Conservation (phyloP, 2,113 vertebrate species). For the Rhinolophus sinicus region DNA sequence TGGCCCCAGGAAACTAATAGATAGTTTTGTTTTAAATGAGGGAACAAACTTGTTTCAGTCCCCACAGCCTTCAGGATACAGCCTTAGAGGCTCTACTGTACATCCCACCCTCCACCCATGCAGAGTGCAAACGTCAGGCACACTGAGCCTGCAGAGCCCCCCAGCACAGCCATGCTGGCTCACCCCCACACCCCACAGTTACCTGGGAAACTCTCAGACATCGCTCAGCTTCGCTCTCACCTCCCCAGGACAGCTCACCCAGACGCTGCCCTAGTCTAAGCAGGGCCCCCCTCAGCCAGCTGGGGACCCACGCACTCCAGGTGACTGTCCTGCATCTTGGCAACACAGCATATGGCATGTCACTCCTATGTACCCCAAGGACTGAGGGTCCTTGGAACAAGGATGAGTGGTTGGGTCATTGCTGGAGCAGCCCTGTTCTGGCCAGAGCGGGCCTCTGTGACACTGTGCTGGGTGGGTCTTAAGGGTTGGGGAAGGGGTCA, state of each 20-base stretch:
- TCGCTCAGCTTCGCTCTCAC: fast-evolving
- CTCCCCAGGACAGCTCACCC: background rate
- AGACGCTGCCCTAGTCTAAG: background rate
- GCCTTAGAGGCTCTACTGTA: background rate
- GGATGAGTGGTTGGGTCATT: background rate
- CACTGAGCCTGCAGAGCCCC: fast-evolving
- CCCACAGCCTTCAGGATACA: background rate
- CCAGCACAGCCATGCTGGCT: background rate
- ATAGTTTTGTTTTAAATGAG: fast-evolving
- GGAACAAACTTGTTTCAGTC: background rate
- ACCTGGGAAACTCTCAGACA: background rate
- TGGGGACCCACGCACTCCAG: constrained; percentile 10
- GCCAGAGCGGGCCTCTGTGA: background rate
- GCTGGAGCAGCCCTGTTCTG: fast-evolving
- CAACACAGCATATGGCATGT: background rate
- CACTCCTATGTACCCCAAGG: background rate
- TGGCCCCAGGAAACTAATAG: background rate
- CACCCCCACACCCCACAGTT: background rate
- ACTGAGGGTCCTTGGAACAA: background rate
- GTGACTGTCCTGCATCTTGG: fast-evolving
- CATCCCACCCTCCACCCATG: fast-evolving
- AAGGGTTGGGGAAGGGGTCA: too few species aligned
- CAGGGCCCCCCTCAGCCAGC: background rate
- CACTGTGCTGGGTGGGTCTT: fast-evolving
- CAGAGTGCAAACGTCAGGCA: background rate